Evolutionary conservation across 2,113 vertebrate species (phyloP).

Genomic region (Chaetodon trifascialis): DNA sequence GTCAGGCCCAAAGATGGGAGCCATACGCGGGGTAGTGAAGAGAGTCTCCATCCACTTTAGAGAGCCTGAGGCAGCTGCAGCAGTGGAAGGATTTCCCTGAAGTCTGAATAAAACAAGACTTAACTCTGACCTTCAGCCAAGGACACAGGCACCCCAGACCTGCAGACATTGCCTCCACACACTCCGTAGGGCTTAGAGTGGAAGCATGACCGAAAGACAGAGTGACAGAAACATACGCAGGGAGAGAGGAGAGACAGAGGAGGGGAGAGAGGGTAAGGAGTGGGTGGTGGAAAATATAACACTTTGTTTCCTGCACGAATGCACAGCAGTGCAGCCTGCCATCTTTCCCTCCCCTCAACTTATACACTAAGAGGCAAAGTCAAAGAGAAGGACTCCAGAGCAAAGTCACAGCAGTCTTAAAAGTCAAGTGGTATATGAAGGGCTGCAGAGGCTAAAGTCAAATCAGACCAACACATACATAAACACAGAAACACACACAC

Average conservation of each 20-base stretch:
- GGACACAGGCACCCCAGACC: constrained; percentile 53
- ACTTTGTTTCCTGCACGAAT: constrained; percentile 74
- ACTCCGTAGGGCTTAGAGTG: constrained; percentile 42
- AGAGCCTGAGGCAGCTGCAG: constrained; percentile 18
- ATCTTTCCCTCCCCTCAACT: constrained; percentile 24
- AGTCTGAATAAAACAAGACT: constrained; percentile 55
- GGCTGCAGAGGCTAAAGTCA: constrained; percentile 11
- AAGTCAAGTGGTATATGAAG: constrained; percentile 40
- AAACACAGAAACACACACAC: too few species aligned
- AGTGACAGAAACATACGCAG: constrained; percentile 36
- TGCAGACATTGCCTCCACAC: constrained; percentile 34
- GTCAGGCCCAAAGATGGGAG: neutral
- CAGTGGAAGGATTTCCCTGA: constrained; percentile 33
- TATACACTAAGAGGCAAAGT: constrained; percentile 69
- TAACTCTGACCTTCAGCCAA: constrained; percentile 60
- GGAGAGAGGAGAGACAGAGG: neutral
- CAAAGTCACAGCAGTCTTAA: constrained; percentile 60
- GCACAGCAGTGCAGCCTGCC: constrained; percentile 52
- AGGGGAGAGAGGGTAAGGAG: neutral
- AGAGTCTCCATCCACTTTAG: constrained; percentile 13
- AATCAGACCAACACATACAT: constrained; percentile 13
- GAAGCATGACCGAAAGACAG: constrained; percentile 35
- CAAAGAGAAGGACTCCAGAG: constrained; percentile 58
- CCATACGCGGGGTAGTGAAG: neutral
- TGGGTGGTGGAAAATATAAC: constrained; percentile 33